Evolutionary conservation across 2,797 vertebrate species (phyloP).

Genomic region (Monodelphis domestica): DNA sequence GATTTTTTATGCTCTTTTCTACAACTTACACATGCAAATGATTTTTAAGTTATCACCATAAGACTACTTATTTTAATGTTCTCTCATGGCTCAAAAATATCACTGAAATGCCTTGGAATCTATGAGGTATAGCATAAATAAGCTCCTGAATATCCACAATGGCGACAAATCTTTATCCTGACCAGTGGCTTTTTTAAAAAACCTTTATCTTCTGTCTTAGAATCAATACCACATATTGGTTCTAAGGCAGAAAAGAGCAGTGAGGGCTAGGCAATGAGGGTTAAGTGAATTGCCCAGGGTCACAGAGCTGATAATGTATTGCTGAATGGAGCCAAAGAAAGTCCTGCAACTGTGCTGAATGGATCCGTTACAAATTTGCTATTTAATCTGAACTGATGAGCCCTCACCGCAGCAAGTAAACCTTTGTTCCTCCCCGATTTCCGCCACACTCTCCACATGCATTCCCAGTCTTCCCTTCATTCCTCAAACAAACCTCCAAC

Average conservation of each 20-base stretch:
- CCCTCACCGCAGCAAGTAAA: not conserved
- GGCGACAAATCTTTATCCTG: conserved; percentile 3
- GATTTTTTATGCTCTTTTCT: not conserved
- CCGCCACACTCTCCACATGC: not conserved
- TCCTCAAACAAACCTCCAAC: not conserved
- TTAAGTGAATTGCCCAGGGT: too few relatives aligned
- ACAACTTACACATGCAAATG: not conserved
- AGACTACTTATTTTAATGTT: not conserved
- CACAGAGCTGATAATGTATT: too few relatives aligned
- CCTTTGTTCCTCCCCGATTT: not conserved
- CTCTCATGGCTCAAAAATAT: not conserved
- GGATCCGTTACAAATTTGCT: not conserved
- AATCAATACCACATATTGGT: too few relatives aligned
- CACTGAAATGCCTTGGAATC: not conserved
- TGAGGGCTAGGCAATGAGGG: too few relatives aligned
- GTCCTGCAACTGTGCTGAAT: not conserved
- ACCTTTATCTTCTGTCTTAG: too few relatives aligned
- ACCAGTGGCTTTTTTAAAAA: conserved; percentile 1
- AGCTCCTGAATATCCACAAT: not conserved
- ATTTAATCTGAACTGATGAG: not conserved
- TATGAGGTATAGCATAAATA: not conserved
- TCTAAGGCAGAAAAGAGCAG: too few relatives aligned
- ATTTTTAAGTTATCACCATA: not conserved
- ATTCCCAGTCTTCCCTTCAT: not conserved
- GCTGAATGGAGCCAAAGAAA: not conserved